These are phyloP conservation scores for Schizopygopsis malacanthus DNA, from an alignment of 2,797 vertebrate species.

Conservation along the genomic window DNA sequence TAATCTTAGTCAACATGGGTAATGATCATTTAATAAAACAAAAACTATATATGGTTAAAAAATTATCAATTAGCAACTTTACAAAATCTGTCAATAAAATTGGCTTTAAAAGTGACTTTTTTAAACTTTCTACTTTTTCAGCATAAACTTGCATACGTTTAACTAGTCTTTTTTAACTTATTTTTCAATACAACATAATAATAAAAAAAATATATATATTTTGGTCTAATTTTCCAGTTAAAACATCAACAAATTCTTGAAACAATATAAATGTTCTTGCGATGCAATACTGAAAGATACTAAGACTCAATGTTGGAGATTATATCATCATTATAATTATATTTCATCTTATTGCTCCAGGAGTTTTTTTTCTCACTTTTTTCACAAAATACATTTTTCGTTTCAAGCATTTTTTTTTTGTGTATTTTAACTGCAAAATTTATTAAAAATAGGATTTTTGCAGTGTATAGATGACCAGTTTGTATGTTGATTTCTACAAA, in stretches of 20 bases:
- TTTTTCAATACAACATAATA: background rate
- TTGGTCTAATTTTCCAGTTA: background rate
- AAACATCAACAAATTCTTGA: background rate
- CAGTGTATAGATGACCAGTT: background rate
- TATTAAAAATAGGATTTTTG: background rate
- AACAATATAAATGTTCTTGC: background rate
- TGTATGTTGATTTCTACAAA: background rate
- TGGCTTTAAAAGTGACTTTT: background rate
- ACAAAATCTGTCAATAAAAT: background rate
- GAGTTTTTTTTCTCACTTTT: background rate
- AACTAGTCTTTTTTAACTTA: background rate
- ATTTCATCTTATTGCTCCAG: background rate
- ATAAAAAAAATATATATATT: background rate
- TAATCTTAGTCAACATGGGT: background rate
- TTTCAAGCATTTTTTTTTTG: no score
- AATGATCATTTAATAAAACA: background rate
- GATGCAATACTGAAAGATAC: background rate
- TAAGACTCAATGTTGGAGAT: background rate
- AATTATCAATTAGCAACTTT: background rate
- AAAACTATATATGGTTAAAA: background rate
- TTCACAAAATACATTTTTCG: background rate
- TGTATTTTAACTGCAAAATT: background rate
- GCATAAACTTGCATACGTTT: no score
- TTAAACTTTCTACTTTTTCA: no score
- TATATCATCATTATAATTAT: no score